phyloP scores from a whole-genome alignment of 2,797 vertebrate genomes.

The Morus bassanus region DNA sequence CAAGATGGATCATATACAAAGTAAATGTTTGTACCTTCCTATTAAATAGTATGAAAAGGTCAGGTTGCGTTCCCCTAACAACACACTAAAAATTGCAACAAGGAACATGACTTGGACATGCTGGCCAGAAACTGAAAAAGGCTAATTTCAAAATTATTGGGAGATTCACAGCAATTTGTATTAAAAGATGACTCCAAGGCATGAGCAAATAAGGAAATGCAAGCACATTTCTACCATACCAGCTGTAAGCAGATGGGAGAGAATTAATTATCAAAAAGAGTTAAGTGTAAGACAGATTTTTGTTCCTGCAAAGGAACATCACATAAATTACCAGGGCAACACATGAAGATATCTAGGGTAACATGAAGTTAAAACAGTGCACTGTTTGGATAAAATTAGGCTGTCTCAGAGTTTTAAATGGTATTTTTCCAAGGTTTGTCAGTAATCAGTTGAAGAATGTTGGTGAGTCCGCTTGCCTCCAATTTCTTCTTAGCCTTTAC shows the following conservation, averaged over 20 bases:
- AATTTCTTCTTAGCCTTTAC: not conserved
- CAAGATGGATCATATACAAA: not conserved
- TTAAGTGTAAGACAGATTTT: constrained; percentile 23
- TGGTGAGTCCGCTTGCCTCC: not conserved
- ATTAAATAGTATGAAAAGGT: not conserved
- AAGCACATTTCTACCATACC: constrained; percentile 2
- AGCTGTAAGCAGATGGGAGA: constrained; percentile 45
- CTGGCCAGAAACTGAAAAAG: not conserved
- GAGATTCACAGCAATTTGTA: not conserved
- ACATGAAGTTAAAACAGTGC: constrained; percentile 1
- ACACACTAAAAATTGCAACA: not conserved
- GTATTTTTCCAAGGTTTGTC: constrained; percentile 6
- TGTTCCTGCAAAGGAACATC: constrained; percentile 38
- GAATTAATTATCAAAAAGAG: constrained; percentile 47
- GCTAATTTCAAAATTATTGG: not conserved
- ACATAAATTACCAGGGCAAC: constrained; percentile 2
- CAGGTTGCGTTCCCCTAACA: not conserved
- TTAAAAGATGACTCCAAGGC: constrained; percentile 30
- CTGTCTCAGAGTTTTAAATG: not conserved
- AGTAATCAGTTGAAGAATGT: not conserved
- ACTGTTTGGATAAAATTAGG: not conserved
- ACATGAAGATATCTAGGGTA: not conserved
- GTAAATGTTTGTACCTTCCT: not conserved
- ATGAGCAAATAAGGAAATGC: constrained; percentile 9
- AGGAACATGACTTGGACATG: not conserved